Evolutionary conservation across 2,113 vertebrate genomes (phyloP).

Genomic region (Neofelis nebulosa): DNA sequence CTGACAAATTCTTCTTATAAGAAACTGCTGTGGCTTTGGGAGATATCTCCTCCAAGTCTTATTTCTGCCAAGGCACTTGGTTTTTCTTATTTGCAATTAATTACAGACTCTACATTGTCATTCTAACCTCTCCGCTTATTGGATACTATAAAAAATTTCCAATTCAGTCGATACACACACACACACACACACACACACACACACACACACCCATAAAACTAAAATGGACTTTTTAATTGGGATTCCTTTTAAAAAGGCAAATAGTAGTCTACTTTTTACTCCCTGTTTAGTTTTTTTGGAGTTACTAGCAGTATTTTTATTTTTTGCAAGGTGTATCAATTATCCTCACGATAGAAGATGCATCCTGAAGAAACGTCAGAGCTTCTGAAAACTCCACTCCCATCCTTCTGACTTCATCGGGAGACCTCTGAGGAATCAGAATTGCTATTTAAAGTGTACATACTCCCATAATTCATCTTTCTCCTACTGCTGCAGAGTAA

Average conservation of each 20-base stretch:
- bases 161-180: neutral
- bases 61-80: neutral
- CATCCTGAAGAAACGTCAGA: neutral
- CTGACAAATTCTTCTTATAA: neutral
- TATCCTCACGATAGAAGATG: neutral
- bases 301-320: neutral
- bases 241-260: neutral
- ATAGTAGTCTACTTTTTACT: neutral
- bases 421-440: conserved; percentile 35
- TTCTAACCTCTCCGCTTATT: neutral
- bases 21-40: neutral
- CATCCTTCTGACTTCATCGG: neutral
- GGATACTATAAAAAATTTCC: neutral
- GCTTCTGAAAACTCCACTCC: neutral
- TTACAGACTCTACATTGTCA: neutral
- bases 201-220: neutral
- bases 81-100: neutral
- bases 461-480: conserved; percentile 53
- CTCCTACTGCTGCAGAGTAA: neutral
- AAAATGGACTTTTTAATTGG: neutral
- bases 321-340: conserved; percentile 11
- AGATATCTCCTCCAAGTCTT: neutral
- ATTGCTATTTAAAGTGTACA: conserved; percentile 44
- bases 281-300: conserved; percentile 29
- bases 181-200: neutral